Evolutionary conservation across 1,140 invertebrate species (phyloP), one percentile per base, ranked within the genome.

Genomic region (Eubasilissa regina): DNA sequence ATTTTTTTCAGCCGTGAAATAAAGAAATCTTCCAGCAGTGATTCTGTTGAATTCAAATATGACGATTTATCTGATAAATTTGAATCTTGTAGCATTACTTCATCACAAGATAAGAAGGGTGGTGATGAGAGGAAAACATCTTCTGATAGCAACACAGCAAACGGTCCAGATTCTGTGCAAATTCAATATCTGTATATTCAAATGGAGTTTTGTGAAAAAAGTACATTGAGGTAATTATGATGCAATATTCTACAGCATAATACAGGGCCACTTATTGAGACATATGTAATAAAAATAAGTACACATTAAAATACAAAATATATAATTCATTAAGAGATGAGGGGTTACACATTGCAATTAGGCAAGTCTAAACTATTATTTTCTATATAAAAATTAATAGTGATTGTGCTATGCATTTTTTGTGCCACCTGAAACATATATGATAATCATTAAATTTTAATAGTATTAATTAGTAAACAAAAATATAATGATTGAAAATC

Each of bases 151-250:
- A 60, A 45, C 21, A 73, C 53, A 12, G 10, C 62, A 12, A 70
- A 68, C 45, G 68, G 73, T 11, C 19, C 35, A 9, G 58, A 83
- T 56, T 66, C 53, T 13, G 76, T 68, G 58, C 75, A 81, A 68
- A 79, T 83, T 47, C 76, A 83, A 72, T 79, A 81, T 79, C 93
- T 98, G 88, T 98, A 97, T 84, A 98, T 98, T 83, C 97, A 96
- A 86, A 97, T 96, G 95, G 95, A 96, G 88, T 96, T 95, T 87
- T 97, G 95, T 86, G 95, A 96, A 84, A 97, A 96, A 85, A 95
- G 94, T 83, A 97, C 95, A 0, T 85, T 96, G 25, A 92, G 94
- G 92, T 93, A 81, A 64, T 47, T 48, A 1, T 47, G 12, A 15
- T 15, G 0, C 11, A 1, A 35, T 35, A 6, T 35, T 35, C 25